Conservation (phyloP, 64 coral and sea anemone species). For the Trachythela sp. region DNA sequence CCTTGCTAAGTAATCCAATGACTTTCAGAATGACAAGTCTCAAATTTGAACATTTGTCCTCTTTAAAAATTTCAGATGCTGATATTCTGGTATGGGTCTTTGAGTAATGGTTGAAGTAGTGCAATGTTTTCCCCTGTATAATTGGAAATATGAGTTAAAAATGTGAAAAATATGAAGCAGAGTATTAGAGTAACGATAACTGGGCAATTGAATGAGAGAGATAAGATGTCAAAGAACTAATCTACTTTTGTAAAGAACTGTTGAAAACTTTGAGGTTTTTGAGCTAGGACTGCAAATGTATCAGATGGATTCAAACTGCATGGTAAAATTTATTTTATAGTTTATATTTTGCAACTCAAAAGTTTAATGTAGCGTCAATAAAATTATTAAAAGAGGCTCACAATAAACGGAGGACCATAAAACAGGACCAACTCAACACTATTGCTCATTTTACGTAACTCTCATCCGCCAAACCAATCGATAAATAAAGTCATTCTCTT, state of each 20-base stretch:
- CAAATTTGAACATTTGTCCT: conserved; percentile 22
- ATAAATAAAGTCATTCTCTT: background rate
- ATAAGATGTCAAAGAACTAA: too few species aligned
- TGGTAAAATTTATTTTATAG: too few species aligned
- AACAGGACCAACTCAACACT: conserved; percentile 4
- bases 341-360: too few species aligned
- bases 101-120: conserved; percentile 12
- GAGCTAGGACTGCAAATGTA: too few species aligned
- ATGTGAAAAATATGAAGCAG: background rate
- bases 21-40: conserved; percentile 47
- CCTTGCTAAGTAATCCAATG: conserved; percentile 32
- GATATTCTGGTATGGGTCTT: conserved; percentile 29
- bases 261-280: too few species aligned
- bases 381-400: background rate
- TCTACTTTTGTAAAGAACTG: too few species aligned
- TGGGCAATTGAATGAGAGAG: too few species aligned
- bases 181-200: too few species aligned
- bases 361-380: background rate
- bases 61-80: conserved; percentile 36
- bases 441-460: background rate
- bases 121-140: conserved; percentile 38
- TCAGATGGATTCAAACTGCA: too few species aligned
- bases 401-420: background rate
- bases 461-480: background rate
- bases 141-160: background rate